Evolutionary conservation across 2,113 vertebrate species (phyloP).

Genomic region (Brachypteracias leptosomus): DNA sequence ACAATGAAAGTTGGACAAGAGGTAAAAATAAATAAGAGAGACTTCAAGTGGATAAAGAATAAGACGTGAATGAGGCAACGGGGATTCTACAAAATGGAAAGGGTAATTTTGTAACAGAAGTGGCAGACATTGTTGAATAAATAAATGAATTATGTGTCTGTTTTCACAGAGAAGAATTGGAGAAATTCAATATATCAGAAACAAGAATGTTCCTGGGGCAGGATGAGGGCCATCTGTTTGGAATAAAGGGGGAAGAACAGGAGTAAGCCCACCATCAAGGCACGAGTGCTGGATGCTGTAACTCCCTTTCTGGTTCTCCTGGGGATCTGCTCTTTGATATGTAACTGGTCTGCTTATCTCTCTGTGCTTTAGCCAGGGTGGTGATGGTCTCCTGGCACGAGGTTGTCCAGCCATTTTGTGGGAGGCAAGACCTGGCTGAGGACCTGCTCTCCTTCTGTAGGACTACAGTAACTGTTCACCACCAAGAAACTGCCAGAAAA

Average conservation of each 20-base stretch:
- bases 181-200: background rate
- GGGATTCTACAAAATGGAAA: conserved; percentile 42
- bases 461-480: background rate
- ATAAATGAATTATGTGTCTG: conserved; percentile 7
- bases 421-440: background rate
- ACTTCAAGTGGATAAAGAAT: conserved; percentile 22
- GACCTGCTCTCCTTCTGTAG: background rate
- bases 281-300: rapidly evolving
- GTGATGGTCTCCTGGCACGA: background rate
- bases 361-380: background rate
- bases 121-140: background rate
- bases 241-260: background rate
- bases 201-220: background rate
- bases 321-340: background rate
- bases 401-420: background rate
- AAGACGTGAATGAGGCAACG: conserved; percentile 5
- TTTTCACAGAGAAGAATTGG: background rate
- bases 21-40: conserved; percentile 26
- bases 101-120: conserved; percentile 17
- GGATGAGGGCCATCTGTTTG: background rate
- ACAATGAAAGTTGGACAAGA: conserved; percentile 18
- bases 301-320: background rate
- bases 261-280: background rate
- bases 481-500: background rate
- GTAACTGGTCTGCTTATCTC: background rate